Base-by-base conservation (phyloP, 2,888 invertebrate species). In the Linnaemya vulpina region DNA sequence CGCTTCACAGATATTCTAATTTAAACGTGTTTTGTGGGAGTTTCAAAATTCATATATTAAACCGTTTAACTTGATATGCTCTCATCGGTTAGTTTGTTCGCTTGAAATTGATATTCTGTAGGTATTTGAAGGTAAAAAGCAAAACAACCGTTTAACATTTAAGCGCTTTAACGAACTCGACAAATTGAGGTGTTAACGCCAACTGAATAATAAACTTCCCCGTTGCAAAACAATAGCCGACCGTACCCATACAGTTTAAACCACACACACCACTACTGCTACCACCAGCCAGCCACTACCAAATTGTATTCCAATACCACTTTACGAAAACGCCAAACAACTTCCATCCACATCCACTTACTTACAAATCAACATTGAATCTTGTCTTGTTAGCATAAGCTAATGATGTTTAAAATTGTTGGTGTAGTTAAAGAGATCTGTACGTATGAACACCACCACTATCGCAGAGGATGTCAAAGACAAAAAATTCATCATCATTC, bases 121-220 rank as follows among this genome's bases (percentile, higher is more conserved):
- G n/a, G n/a, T n/a, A 60, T 65, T 63, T 68, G 60, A 20, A 58
- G 78, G 20, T 30, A 78, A 70, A 73, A 22, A 17, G 40, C 10
- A 25, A 74, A 62, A 62, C n/a, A 65, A 77, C 76, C 76, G 82
- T 73, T 77, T 77, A 65, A 77, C 58, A 71, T 71, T 65, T 13
- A 74, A 86, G 83, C 88, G 88, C 84, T 86, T 86, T 86, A 80
- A 84, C 89, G 88, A 89, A 90, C 90, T 90, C 89, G 87, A 88
- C 89, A 89, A 90, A 89, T 90, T 88, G 90, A 89, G 89, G 88
- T 90, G 89, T 88, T 88, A 89, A 89, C 89, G 89, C 88, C 86
- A 89, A 89, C 90, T 90, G 88, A 88, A 87, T 83, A 81, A 46
- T 63, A 87, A 88, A 86, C 86, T 88, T 90, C 88, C 87, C 88